These are phyloP conservation scores for Andrena cerasifolii DNA, from an alignment of 1,140 invertebrate species.

Conservation along the genomic window DNA sequence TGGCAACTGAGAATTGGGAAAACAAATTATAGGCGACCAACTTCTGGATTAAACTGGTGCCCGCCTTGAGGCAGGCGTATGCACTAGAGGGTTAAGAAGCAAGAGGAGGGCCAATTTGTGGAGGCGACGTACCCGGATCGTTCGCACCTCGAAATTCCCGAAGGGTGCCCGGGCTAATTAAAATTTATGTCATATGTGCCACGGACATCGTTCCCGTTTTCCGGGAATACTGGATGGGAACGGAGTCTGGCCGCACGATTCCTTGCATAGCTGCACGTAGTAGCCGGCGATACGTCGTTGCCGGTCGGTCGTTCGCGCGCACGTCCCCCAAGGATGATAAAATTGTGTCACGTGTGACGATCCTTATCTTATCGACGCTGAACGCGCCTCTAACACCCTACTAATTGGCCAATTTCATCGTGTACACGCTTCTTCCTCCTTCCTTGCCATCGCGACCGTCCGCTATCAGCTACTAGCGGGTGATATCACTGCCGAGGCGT, in stretches of 20 bases:
- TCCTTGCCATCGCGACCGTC: no score
- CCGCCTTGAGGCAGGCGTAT: no score
- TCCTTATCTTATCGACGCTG: conserved; percentile 10
- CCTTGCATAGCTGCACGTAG: conserved; percentile 52
- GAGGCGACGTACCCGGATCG: conserved; percentile 1
- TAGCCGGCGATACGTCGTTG: conserved; percentile 8
- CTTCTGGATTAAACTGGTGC: no score
- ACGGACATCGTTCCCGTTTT: conserved; percentile 48
- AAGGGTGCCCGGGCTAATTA: conserved; percentile 33
- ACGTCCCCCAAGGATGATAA: conserved; percentile 50
- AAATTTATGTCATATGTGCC: conserved; percentile 47
- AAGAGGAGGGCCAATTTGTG: background rate
- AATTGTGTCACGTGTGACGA: conserved; percentile 65
- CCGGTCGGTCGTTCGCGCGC: background rate
- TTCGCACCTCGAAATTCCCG: conserved; percentile 6
- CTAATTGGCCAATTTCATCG: conserved; percentile 24
- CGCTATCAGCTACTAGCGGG: no score
- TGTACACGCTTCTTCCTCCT: no score
- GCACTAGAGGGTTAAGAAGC: no score
- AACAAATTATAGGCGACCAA: no score
- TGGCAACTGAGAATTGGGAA: no score
- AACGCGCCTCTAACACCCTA: background rate
- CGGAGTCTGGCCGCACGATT: conserved; percentile 47
- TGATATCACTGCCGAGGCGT: no score
- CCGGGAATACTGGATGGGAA: conserved; percentile 46